Conservation (phyloP, 2,888 invertebrate species). For the Tipula helvola region DNA sequence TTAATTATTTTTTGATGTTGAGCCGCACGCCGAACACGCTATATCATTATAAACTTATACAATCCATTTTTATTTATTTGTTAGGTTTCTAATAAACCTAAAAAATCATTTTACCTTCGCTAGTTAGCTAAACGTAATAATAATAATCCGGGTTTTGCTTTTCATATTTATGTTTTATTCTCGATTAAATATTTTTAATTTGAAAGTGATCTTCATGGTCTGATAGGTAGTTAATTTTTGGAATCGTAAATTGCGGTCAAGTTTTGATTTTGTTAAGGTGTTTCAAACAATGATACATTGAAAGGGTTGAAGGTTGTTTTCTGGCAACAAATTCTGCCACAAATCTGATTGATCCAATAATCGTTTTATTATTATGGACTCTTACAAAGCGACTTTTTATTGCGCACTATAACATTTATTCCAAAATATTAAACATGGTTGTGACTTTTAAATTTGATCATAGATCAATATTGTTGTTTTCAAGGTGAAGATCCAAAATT, state of each 20-base stretch:
- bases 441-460: not conserved
- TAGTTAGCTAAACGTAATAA: not conserved
- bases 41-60: not conserved
- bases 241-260: not conserved
- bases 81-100: not conserved
- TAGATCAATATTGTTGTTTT: not conserved
- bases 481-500: not conserved
- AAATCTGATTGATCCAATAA: not conserved
- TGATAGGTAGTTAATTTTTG: not conserved
- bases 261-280: not conserved
- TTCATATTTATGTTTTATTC: not conserved
- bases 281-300: not conserved
- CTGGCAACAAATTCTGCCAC: not conserved
- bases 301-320: not conserved
- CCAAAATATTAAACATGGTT: not conserved
- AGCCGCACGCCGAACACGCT: not conserved
- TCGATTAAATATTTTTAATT: not conserved
- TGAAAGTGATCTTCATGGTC: not conserved
- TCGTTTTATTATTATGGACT: not conserved
- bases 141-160: not conserved
- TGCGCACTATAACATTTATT: not conserved
- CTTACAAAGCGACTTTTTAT: not conserved
- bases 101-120: not conserved
- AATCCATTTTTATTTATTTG: not conserved
- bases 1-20: not conserved